These are phyloP conservation scores for Oeneis ivallda DNA, from an alignment of 2,888 invertebrate species.

Conservation along the genomic window DNA sequence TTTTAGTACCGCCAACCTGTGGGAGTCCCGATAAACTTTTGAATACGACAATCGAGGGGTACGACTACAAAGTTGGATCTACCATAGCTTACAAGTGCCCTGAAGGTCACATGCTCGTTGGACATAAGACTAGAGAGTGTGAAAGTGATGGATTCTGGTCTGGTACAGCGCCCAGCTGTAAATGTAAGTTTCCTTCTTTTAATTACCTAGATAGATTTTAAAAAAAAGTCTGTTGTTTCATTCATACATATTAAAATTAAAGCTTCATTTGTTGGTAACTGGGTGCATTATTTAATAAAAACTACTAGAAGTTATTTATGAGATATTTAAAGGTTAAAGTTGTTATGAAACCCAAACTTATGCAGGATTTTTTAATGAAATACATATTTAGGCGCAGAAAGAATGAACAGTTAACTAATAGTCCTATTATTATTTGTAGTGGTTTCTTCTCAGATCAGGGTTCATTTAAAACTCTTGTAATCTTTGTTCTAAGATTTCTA, in stretches of 20 bases:
- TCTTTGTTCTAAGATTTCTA: too few relatives aligned
- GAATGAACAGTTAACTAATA: too few relatives aligned
- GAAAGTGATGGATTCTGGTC: slow-evolving; percentile 91
- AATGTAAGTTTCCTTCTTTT: slow-evolving; percentile 84
- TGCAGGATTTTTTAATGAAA: too few relatives aligned
- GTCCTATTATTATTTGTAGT: too few relatives aligned
- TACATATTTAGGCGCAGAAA: too few relatives aligned
- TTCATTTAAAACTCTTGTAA: too few relatives aligned
- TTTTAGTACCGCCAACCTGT: slow-evolving; percentile 89
- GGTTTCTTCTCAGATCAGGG: too few relatives aligned
- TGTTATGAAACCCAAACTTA: too few relatives aligned
- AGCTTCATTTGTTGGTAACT: too few relatives aligned
- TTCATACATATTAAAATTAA: neutral
- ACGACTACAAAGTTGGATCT: slow-evolving; percentile 85
- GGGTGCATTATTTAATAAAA: too few relatives aligned
- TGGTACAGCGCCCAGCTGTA: slow-evolving; percentile 89
- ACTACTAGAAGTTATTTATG: too few relatives aligned
- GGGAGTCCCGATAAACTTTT: slow-evolving; percentile 93
- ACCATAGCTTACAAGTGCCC: slow-evolving; percentile 89
- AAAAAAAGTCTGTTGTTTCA: neutral
- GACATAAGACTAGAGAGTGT: slow-evolving; percentile 86
- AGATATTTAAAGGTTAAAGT: too few relatives aligned
- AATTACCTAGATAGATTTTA: neutral
- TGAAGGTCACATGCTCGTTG: slow-evolving; percentile 89
- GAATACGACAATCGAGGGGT: slow-evolving; percentile 90